phyloP scores from a whole-genome alignment of 1,140 invertebrate species.

The Pseudomyrmex dendroicus region DNA sequence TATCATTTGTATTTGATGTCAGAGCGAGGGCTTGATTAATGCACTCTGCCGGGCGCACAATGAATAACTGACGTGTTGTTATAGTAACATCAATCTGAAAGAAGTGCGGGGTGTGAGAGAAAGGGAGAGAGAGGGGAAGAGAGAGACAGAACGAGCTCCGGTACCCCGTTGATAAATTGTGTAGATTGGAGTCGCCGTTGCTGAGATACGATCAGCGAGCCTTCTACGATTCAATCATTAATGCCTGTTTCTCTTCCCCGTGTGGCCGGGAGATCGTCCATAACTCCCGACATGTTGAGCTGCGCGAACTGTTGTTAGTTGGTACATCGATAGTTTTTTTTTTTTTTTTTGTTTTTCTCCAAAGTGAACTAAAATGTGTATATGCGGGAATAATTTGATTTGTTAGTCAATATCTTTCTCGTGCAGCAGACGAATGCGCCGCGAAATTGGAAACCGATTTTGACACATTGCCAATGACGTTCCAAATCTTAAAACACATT shows the following conservation, averaged over 20 bases:
- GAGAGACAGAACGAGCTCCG: conserved; percentile 3
- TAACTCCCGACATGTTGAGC: conserved; percentile 54
- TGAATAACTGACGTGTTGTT: conserved; percentile 82
- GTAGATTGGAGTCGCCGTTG: conserved; percentile 76
- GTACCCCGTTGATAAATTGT: conserved; percentile 80
- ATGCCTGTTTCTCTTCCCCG: conserved; percentile 62
- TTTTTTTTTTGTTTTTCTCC: conserved; percentile 11
- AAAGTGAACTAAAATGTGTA: background rate
- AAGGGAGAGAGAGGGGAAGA: no score
- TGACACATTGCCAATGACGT: background rate
- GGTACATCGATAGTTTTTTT: conserved; percentile 2
- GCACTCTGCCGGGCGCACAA: conserved; percentile 78
- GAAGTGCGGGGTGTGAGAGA: conserved; percentile 70
- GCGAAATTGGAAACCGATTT: conserved; percentile 11
- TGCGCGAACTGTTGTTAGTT: conserved; percentile 25
- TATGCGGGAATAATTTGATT: conserved; percentile 8
- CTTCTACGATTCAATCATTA: conserved; percentile 81
- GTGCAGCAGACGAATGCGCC: background rate
- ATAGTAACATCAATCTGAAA: conserved; percentile 82
- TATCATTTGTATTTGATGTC: conserved; percentile 85
- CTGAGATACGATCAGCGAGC: conserved; percentile 77
- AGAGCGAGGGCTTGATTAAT: conserved; percentile 82
- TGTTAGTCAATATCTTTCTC: conserved; percentile 5
- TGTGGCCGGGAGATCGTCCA: conserved; percentile 32
- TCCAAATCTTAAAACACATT: background rate